Evolutionary conservation across 2,113 vertebrate genomes (phyloP), one percentile per base, ranked within the genome.

Genomic region (Tyrannus savana): DNA sequence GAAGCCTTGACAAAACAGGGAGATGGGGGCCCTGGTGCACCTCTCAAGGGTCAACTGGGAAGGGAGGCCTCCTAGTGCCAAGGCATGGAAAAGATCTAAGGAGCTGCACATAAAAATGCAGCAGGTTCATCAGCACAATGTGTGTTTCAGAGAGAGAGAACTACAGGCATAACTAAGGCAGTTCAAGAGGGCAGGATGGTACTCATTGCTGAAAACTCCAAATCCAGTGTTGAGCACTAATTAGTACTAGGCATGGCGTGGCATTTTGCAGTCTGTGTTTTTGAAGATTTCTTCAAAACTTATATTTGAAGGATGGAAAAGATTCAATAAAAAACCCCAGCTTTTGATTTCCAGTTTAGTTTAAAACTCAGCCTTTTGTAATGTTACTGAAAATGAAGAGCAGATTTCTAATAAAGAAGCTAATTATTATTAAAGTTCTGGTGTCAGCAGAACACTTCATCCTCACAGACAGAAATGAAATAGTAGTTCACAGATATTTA

Each of bases 241-340:
- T 97, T 97, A 97, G 89, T 60, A 78, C 71, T 24, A 83, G 73
- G 89, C 76, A 87, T 33, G 53, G 90, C 78, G 79, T 90, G 93
- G 87, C 58, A 53, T 96, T 97, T 93, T 95, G 94, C 78, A 88
- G 96, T 94, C 68, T 88, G 39, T 94, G 89, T 88, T 96, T 97
- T 97, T 97, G 96, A 98, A 97, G 96, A 97, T 96, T 97, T 96
- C 35, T 90, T 97, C 92, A 96, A 97, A 97, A 96, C 86, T 89
- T 93, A 28, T 31, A 95, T 93, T 97, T 63, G 84, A 96, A 97
- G 92, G 69, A 93, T 62, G 71, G 81, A 96, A 92, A 73, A 81
- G 72, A 76, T 95, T 96, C 79, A 88, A 86, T 94, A 77, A 96
- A 68, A 94, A 96, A 37, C 66, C 93, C 19, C 31, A 97, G 66